Evolutionary conservation across 2,113 vertebrate genomes (phyloP), one percentile per base, ranked within the genome.

Genomic region (Gorsachius goisagi): DNA sequence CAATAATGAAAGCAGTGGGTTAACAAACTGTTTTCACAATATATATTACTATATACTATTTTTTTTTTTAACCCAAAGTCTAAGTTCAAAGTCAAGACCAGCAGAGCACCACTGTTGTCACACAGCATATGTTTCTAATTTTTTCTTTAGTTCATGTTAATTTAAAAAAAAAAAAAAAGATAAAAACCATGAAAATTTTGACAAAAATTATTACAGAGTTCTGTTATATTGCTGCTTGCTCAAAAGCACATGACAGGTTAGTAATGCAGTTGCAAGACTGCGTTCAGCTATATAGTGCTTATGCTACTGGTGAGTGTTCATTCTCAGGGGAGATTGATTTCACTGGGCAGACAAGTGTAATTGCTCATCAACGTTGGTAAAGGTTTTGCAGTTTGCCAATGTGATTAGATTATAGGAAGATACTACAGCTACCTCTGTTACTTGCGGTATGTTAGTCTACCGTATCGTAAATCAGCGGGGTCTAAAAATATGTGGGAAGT

Each of bases 391-490:
- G 73, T 95, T 92, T 95, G 58, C 85, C 93, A 81, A 7, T 73
- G 24, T 66, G 83, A 75, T 92, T 77, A 93, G 93, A 88, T 91
- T 96, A 90, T 69, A 86, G 85, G 59, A 75, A 89, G 84, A 85
- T 85, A 55, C 35, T 69, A 21, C 35, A 69, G 80, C 72, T 93
- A 67, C 30, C 53, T 87, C 86, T 82, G 56, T 86, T 84, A 64
- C 68, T 82, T 80, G 47, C 50, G 71, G 26, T 26, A 41, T 81
- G n/a, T 88, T 83, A 39, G 39, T 75, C 35, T 53, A 35, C 47
- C 0, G 0, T 74, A 63, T 74, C 0, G 0, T 64, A 86, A 83
- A 89, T 81, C 73, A 87, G 19, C 0, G 0, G 24, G 27, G 35
- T 85, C 84, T 95, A 93, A 97, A 96, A 96, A 89, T 94, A 84